Conservation (phyloP, 2,797 vertebrate genomes). For the Sternarchorhynchus goeldii region DNA sequence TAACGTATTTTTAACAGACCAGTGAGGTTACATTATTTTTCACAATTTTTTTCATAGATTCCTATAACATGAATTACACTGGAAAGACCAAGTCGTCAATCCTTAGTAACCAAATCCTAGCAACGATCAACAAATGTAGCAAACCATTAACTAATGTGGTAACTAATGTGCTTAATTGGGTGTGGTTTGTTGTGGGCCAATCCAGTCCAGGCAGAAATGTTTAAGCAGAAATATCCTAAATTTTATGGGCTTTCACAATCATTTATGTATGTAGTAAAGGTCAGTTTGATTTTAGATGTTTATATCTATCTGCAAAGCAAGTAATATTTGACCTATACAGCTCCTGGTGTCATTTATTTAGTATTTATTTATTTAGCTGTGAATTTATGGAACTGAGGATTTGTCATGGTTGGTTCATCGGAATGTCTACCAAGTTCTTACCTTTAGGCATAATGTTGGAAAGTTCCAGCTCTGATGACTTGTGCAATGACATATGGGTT, state of each 20-base stretch:
- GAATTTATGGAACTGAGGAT: constrained; percentile 18
- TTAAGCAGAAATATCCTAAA: background rate
- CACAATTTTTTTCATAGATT: background rate
- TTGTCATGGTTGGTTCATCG: background rate
- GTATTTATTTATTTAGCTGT: constrained; percentile 29
- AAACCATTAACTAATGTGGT: too few relatives aligned
- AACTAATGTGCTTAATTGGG: background rate
- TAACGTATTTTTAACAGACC: constrained; percentile 4
- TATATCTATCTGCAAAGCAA: constrained; percentile 31
- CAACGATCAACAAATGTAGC: background rate
- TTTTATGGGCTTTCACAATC: background rate
- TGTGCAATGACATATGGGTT: too few relatives aligned
- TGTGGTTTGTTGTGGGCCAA: too few relatives aligned
- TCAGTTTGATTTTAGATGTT: background rate
- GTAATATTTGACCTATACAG: constrained; percentile 11
- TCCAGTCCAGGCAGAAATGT: background rate
- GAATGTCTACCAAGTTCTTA: too few relatives aligned
- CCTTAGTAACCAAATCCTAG: background rate
- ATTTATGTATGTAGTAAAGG: too few relatives aligned
- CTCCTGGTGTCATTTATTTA: constrained; percentile 9
- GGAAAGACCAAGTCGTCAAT: background rate
- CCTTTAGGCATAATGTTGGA: too few relatives aligned
- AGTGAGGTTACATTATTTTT: constrained; percentile 15
- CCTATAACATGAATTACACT: constrained; percentile 16
- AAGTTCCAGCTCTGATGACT: too few relatives aligned